phyloP scores from a whole-genome alignment of 2,888 invertebrate genomes.

The Tanypteryx hageni region DNA sequence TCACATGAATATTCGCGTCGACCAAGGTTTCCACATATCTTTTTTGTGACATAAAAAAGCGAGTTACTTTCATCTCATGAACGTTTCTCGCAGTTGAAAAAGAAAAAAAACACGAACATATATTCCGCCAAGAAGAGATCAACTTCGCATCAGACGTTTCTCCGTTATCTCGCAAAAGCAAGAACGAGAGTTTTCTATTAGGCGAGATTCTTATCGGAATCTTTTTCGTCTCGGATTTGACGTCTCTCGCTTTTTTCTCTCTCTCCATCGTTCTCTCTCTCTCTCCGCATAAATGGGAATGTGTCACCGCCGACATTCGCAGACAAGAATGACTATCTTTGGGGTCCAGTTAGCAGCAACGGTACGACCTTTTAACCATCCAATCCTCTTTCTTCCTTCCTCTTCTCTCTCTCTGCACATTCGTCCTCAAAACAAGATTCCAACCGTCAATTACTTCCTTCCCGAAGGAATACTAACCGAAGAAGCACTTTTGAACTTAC shows the following conservation, averaged over 20 bases:
- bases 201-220: not conserved
- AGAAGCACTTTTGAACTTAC: not conserved
- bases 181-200: not conserved
- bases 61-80: too few species aligned
- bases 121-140: not conserved
- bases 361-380: not conserved
- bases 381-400: not conserved
- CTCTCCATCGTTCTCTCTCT: too few species aligned
- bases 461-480: not conserved
- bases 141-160: not conserved
- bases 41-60: too few species aligned
- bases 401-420: not conserved
- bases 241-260: not conserved
- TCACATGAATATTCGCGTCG: too few species aligned
- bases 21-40: too few species aligned
- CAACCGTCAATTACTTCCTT: not conserved
- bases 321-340: not conserved
- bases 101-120: too few species aligned
- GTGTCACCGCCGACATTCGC: not conserved
- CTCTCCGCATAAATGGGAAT: not conserved
- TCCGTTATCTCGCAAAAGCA: not conserved
- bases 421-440: not conserved
- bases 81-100: too few species aligned
- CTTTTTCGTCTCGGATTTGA: not conserved
- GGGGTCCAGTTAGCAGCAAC: not conserved